Evolutionary conservation across 2,797 vertebrate species (phyloP).

Genomic region (Mormyrus proboscirostris): DNA sequence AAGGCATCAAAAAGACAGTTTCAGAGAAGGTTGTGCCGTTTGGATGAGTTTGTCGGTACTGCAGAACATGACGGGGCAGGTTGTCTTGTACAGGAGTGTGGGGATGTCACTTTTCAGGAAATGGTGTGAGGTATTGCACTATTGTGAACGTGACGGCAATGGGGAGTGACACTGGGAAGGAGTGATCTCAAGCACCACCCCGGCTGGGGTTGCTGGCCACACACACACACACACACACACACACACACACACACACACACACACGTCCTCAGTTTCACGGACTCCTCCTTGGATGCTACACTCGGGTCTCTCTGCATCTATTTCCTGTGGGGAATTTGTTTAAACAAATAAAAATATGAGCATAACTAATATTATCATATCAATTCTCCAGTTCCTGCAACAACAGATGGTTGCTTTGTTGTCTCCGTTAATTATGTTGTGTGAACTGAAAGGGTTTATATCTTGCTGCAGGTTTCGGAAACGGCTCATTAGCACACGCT

Average conservation of each 20-base stretch:
- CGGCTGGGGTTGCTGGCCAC: not conserved
- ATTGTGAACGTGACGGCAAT: not conserved
- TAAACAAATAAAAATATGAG: not conserved
- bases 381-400: not conserved
- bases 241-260: not conserved
- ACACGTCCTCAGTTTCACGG: not conserved
- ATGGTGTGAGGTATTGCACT: not conserved
- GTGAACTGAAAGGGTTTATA: conserved; percentile 12
- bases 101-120: not conserved
- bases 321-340: conserved; percentile 5
- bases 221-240: not conserved
- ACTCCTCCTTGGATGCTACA: not conserved
- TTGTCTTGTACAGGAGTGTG: not conserved
- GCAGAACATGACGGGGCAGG: not conserved
- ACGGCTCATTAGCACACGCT: not conserved
- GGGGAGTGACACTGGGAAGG: not conserved
- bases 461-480: conserved; percentile 11
- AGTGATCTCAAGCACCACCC: not conserved
- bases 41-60: not conserved
- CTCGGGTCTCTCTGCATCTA: not conserved
- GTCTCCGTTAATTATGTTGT: conserved; percentile 17
- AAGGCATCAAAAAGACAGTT: not conserved
- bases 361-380: not conserved
- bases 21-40: not conserved
- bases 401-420: conserved; percentile 24